Conservation (phyloP, 2,888 invertebrate genomes). For the Napeogenes inachia region DNA sequence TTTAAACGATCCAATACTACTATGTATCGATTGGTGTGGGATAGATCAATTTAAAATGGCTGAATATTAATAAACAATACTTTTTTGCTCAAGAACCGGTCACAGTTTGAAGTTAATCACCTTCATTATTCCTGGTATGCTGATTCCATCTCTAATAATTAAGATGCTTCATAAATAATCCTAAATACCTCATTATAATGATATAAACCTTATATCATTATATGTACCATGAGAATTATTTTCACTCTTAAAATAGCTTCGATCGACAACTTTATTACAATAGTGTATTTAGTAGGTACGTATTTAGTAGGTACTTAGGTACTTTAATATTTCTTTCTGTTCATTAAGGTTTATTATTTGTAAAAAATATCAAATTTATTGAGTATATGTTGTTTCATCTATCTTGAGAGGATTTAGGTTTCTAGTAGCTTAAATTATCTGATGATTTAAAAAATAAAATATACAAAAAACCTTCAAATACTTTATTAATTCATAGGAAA, state of each 20-base stretch:
- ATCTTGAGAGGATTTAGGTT: not conserved
- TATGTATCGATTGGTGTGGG: not conserved
- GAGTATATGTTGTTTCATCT: too few relatives aligned
- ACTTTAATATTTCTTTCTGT: too few relatives aligned
- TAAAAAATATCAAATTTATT: too few relatives aligned
- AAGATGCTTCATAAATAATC: not conserved
- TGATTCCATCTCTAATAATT: not conserved
- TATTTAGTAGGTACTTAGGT: too few relatives aligned
- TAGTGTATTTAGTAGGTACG: too few relatives aligned
- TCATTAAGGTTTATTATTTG: too few relatives aligned
- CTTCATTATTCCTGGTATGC: not conserved
- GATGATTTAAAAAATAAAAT: slow-evolving; percentile 18
- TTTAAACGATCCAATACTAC: not conserved
- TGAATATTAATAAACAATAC: not conserved
- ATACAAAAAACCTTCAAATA: slow-evolving; percentile 31
- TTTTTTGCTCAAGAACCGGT: not conserved
- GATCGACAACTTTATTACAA: too few relatives aligned
- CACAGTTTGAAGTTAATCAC: not conserved
- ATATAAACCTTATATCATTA: too few relatives aligned
- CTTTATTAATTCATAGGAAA: slow-evolving; percentile 47
- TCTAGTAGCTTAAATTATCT: not conserved
- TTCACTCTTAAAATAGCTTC: too few relatives aligned
- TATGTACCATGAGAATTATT: too few relatives aligned
- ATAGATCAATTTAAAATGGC: not conserved
- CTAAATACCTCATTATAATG: too few relatives aligned